phyloP scores from a whole-genome alignment of 2,888 invertebrate genomes.

The Poecilus cupreus region DNA sequence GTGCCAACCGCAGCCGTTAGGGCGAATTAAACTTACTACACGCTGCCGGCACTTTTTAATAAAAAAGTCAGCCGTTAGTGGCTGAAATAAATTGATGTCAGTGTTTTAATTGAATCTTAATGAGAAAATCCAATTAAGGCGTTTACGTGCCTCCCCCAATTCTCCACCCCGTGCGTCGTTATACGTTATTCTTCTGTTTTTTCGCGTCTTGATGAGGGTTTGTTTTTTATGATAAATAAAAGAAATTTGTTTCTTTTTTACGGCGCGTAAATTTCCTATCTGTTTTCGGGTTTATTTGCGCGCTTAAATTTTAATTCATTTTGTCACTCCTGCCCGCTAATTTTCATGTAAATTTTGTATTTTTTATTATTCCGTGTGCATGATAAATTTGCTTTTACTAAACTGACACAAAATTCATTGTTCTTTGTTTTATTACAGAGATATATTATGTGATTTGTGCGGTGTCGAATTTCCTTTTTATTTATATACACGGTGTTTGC shows the following conservation, averaged over 20 bases:
- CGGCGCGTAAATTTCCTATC: neutral
- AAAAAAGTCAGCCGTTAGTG: conserved; percentile 50
- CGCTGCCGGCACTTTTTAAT: conserved; percentile 11
- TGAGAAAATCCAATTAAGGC: conserved; percentile 52
- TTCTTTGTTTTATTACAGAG: too few relatives aligned
- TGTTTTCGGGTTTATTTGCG: neutral
- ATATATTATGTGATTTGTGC: neutral
- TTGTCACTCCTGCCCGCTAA: neutral
- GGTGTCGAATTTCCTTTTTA: neutral
- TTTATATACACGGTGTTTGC: neutral
- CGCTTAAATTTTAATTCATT: neutral
- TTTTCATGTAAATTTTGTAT: neutral
- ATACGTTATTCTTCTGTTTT: conserved; percentile 39
- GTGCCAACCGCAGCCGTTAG: neutral
- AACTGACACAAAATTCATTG: neutral
- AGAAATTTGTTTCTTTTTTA: conserved; percentile 8
- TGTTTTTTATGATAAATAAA: conserved; percentile 26
- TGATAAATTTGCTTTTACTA: neutral
- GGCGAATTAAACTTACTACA: conserved; percentile 28
- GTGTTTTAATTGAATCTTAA: conserved; percentile 57
- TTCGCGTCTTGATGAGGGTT: neutral
- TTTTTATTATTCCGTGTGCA: neutral
- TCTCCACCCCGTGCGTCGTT: neutral
- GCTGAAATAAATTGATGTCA: conserved; percentile 48
- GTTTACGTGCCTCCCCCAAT: conserved; percentile 1